Percentiles rank a stretch among this genome's conserved stretches.
Conservation (phyloP, 2,888 invertebrate species). For the Melinaea marsaeus region DNA sequence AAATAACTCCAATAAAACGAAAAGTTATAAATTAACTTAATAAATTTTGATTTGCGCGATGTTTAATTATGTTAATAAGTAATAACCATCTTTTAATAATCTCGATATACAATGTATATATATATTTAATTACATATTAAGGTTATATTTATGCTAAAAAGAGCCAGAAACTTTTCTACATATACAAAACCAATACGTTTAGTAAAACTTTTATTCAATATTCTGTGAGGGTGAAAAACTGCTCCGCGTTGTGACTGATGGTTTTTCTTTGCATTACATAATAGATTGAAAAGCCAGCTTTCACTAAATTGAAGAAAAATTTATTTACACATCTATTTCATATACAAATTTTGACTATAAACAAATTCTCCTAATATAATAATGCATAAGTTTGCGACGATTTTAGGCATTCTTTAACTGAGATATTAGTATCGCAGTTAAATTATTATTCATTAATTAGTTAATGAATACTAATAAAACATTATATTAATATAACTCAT, state of each 20-base stretch:
- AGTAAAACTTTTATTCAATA: constrained; percentile 50
- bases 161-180: background rate
- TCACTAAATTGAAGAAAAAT: background rate
- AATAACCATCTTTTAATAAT: background rate
- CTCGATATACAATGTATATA: no score
- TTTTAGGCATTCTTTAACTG: no score
- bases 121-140: no score
- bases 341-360: background rate
- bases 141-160: background rate
- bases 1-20: constrained; percentile 42
- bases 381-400: no score
- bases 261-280: constrained; percentile 49
- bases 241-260: constrained; percentile 50
- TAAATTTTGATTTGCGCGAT: constrained; percentile 22
- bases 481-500: no score
- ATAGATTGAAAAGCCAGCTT: constrained; percentile 1
- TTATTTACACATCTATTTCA: background rate
- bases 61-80: constrained; percentile 11
- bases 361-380: no score
- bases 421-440: no score
- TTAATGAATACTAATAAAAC: no score
- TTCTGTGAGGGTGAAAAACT: constrained; percentile 54
- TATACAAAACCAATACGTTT: constrained; percentile 44
- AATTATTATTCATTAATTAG: no score
- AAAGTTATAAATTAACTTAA: constrained; percentile 25